Evolutionary conservation across 2,797 vertebrate genomes (phyloP).

Genomic region (Anas bahamensis): DNA sequence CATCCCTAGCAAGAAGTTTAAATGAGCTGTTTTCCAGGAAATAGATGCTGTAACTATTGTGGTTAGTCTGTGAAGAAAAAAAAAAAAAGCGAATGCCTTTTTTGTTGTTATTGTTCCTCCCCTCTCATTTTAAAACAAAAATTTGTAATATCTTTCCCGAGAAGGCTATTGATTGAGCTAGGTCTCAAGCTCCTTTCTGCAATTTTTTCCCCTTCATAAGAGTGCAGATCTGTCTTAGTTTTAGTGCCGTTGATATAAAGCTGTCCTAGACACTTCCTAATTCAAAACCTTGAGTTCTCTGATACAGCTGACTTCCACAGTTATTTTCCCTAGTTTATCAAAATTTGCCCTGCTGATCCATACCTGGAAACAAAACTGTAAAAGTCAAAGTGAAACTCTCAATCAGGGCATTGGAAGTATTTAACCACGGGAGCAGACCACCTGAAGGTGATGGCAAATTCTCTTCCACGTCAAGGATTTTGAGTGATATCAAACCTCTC

Average conservation of each 20-base stretch:
- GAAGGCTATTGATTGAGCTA: not conserved
- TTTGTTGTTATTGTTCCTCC: fast-evolving
- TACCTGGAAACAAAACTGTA: not conserved
- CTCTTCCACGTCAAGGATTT: not conserved
- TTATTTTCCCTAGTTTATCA: not conserved
- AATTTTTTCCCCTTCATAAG: not conserved
- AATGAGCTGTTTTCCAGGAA: not conserved
- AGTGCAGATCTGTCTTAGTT: not conserved
- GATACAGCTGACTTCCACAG: not conserved
- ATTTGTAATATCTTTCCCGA: not conserved
- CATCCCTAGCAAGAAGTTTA: not conserved
- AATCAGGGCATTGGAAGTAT: not conserved
- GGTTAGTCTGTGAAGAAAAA: not conserved
- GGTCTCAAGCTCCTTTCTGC: not conserved
- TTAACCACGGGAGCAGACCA: not conserved
- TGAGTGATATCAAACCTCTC: fast-evolving
- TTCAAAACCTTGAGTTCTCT: not conserved
- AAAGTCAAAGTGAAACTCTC: not conserved
- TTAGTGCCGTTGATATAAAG: not conserved
- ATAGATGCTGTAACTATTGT: not conserved
- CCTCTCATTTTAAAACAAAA: not conserved
- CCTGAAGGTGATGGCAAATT: not conserved
- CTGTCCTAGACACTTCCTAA: not conserved
- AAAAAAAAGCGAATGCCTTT: not conserved
- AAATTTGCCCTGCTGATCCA: not conserved